These are phyloP conservation scores for Stegophylla sp. DNA, from an alignment of 2,888 invertebrate species.

Conservation along the genomic window DNA sequence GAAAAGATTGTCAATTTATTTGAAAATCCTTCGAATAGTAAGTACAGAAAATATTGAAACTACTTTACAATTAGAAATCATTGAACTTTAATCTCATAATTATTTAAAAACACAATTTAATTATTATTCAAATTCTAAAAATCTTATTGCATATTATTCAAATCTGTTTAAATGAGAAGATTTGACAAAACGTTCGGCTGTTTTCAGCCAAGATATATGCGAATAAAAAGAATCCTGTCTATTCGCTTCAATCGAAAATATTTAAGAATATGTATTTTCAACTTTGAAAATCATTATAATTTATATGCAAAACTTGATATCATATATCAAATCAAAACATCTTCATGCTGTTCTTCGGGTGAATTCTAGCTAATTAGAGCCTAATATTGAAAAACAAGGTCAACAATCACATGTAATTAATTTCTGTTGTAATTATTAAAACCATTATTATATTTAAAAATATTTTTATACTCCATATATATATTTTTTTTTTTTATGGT, in stretches of 20 bases:
- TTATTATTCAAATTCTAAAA: neutral
- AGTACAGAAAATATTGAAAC: neutral
- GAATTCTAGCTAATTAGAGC: neutral
- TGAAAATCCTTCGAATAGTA: neutral
- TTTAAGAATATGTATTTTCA: neutral
- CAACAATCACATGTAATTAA: neutral
- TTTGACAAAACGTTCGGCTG: neutral
- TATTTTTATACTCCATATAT: too few relatives aligned
- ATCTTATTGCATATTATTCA: neutral
- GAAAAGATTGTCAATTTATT: neutral
- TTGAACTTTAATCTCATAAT: neutral
- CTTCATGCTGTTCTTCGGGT: neutral
- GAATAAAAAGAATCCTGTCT: too few relatives aligned
- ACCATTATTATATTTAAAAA: neutral
- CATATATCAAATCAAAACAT: neutral
- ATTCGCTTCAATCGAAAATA: neutral
- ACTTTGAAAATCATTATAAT: neutral
- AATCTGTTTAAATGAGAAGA: neutral
- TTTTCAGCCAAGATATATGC: neutral
- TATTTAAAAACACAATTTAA: neutral
- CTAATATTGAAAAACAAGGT: neutral
- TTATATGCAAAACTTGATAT: neutral
- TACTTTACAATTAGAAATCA: neutral
- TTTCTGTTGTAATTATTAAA: neutral
- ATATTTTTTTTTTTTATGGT: too few relatives aligned